Base-by-base conservation (phyloP, 2,888 invertebrate genomes). In the Eurois occulta region DNA sequence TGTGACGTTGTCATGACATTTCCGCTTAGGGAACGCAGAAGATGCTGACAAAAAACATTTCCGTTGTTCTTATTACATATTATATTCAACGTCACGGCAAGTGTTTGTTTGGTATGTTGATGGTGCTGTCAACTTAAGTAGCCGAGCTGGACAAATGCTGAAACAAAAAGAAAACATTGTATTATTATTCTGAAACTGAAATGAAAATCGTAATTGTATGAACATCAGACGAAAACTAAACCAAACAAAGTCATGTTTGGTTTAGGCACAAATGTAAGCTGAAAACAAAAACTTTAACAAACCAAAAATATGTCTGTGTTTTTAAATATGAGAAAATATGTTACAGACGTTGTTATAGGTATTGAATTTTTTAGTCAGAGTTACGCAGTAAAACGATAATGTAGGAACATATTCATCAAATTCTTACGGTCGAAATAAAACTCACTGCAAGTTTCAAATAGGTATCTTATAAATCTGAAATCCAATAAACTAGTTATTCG, bases 231-330 rank as follows among this genome's bases (percentile, higher is more conserved):
- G 35, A 70, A 10, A 43, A 1, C 5, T 7, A 52, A 64, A 43
- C 10, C 10, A 64, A 77, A 69, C 52, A 70, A 43, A 69, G 8
- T n/a, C 58, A 77, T 78, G 60, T 43, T 77, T 69, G n/a, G 35
- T 52, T 77, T 35, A 48, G 46, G 13, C 48, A 62, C 21, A 62
- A 48, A 68, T 68, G n/a, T 60, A 41, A n/a, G 60, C 18, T 52
- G 41, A 77, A 77, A 77, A 52, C 48, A 69, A 77, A 48, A 77
- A 28, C 32, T n/a, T 77, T 68, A 48, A 18, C 11, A 35, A 38
- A 38, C 18, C 11, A 64, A 35, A 70, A 35, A 43, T 18, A 46
- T 28, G 13, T 1, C 35, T 7, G 10, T 41, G 2, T 46, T 76
- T 58, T 18, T 24, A 43, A 41, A 28, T 55, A n/a, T n/a, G 6